Conservation (phyloP, 1,140 invertebrate species). For the Glossosoma conforme region DNA sequence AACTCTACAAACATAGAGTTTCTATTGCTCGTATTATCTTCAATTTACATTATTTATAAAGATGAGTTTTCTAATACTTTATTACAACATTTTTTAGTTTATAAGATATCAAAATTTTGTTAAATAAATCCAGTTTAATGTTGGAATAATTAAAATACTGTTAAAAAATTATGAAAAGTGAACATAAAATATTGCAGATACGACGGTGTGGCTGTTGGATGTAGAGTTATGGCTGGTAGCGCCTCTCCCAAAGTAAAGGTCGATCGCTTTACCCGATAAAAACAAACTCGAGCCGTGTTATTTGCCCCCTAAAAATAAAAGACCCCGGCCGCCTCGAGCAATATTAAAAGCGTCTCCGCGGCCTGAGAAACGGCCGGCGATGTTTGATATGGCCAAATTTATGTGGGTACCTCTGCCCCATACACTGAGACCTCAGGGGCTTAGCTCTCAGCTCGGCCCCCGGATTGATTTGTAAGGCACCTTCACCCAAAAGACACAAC, state of each 20-base stretch:
- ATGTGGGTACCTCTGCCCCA: conserved; percentile 22
- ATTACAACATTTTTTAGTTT: too few species aligned
- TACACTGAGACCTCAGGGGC: not conserved
- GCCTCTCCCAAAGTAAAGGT: conserved; percentile 25
- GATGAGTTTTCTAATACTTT: too few species aligned
- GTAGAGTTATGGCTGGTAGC: conserved; percentile 24
- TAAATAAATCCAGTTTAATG: too few species aligned
- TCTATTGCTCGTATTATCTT: too few species aligned
- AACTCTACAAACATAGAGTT: too few species aligned
- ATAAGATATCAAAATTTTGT: too few species aligned
- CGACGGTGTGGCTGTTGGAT: too few species aligned
- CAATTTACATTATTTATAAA: too few species aligned
- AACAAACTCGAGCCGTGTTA: conserved; percentile 24
- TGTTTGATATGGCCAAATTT: conserved; percentile 25
- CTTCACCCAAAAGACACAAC: conserved; percentile 13
- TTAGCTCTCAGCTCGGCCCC: not conserved
- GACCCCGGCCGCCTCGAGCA: conserved; percentile 3
- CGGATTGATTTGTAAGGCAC: conserved; percentile 28
- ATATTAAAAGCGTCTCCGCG: conserved; percentile 17
- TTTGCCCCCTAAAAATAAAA: conserved; percentile 19
- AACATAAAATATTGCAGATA: too few species aligned
- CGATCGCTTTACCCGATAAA: conserved; percentile 29
- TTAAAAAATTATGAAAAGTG: too few species aligned
- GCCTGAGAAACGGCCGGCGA: conserved; percentile 23
- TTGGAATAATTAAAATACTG: too few species aligned